Evolutionary conservation across 1,140 invertebrate genomes (phyloP).

Genomic region (Spodoptera frugiperda): DNA sequence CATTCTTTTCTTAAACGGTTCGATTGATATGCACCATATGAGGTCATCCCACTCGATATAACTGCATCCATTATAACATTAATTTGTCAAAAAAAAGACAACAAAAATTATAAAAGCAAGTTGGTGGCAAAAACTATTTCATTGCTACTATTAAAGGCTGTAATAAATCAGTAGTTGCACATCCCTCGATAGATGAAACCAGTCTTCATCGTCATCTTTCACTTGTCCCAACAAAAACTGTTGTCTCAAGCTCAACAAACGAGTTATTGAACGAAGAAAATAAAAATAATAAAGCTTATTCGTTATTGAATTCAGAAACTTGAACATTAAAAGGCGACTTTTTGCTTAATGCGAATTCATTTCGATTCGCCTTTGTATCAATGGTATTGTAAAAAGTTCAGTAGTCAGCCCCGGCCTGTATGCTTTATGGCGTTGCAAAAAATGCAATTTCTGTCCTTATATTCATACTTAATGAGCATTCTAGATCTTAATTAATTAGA

Average conservation of each 20-base stretch:
- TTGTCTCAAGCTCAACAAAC: slow-evolving; percentile 38
- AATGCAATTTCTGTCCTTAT: slow-evolving; percentile 38
- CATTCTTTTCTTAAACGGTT: no score
- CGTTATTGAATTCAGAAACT: slow-evolving; percentile 46
- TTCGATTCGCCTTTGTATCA: slow-evolving; percentile 31
- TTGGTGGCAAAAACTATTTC: not conserved
- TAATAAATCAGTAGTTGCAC: slow-evolving; percentile 30
- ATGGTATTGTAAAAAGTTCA: slow-evolving; percentile 41
- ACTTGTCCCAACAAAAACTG: slow-evolving; percentile 13
- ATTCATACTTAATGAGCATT: slow-evolving; percentile 7
- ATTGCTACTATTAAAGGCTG: not conserved
- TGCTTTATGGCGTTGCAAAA: slow-evolving; percentile 14
- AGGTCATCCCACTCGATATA: no score
- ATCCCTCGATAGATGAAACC: slow-evolving; percentile 10
- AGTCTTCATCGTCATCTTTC: slow-evolving; percentile 17
- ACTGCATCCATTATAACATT: no score
- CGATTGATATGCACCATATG: no score
- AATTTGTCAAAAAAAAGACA: no score
- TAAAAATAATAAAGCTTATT: slow-evolving; percentile 23
- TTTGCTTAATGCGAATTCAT: slow-evolving; percentile 38
- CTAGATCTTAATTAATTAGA: slow-evolving; percentile 16
- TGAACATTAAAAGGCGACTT: slow-evolving; percentile 26
- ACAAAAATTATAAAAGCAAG: no score
- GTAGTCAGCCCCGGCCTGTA: slow-evolving; percentile 11
- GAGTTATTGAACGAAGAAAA: slow-evolving; percentile 46